phyloP scores from a whole-genome alignment of 35 echinoderm and acorn worm species.

The Lytechinus variegatus region DNA sequence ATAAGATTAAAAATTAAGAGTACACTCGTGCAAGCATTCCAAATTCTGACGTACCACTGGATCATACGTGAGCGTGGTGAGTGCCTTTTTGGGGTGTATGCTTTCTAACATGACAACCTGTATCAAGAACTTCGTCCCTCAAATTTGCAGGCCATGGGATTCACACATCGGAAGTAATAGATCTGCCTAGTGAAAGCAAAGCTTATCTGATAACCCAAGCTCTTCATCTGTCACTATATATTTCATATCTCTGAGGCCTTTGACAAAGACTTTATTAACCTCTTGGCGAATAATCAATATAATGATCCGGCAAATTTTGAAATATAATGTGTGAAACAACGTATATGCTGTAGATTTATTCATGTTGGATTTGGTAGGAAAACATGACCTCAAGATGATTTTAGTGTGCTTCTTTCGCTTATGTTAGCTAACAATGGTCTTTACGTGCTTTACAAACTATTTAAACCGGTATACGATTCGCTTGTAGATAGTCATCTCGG shows the following conservation, averaged over 20 bases:
- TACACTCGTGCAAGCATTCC: background rate
- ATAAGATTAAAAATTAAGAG: background rate
- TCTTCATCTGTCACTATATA: background rate
- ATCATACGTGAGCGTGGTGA: background rate
- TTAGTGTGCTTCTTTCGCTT: background rate
- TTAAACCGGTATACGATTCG: too few species aligned
- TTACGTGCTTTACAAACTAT: too few species aligned
- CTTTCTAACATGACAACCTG: background rate
- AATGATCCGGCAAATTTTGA: background rate
- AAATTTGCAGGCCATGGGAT: background rate
- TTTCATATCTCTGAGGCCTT: background rate
- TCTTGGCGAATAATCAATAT: constrained; percentile 4
- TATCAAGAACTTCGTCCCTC: background rate
- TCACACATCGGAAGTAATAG: background rate
- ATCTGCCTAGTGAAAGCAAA: background rate
- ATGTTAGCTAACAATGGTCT: background rate
- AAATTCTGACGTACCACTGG: background rate
- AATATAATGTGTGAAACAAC: background rate
- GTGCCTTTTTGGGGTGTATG: background rate
- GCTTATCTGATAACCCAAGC: background rate
- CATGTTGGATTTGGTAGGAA: background rate
- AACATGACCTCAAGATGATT: background rate
- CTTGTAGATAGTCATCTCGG: too few species aligned
- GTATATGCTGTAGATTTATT: too few species aligned
- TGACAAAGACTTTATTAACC: constrained; percentile 4